phyloP scores from a whole-genome alignment of 2,888 invertebrate species.

The Tipula vernalis region DNA sequence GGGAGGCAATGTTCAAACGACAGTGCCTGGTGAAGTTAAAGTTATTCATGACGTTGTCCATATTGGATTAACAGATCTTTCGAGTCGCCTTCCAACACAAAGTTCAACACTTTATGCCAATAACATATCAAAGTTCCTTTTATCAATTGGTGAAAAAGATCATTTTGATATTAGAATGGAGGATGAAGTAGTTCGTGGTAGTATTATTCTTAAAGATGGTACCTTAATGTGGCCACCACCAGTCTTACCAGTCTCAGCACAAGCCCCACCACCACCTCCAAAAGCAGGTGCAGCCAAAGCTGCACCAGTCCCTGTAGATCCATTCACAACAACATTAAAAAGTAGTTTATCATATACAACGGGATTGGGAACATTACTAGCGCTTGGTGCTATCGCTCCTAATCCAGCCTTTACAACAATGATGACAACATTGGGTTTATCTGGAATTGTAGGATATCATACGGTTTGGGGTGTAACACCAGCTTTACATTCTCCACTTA shows the following conservation, averaged over 20 bases:
- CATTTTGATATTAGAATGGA: constrained; percentile 67
- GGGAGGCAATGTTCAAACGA: constrained; percentile 78
- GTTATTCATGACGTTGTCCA: constrained; percentile 70
- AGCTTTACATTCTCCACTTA: constrained; percentile 78
- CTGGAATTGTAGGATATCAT: constrained; percentile 52
- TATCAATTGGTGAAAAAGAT: constrained; percentile 46
- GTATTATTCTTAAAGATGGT: constrained; percentile 64
- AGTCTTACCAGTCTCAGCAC: constrained; percentile 43
- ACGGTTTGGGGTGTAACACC: constrained; percentile 73
- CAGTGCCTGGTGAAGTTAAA: constrained; percentile 60
- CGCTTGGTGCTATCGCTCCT: constrained; percentile 62
- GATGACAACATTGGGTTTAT: constrained; percentile 72
- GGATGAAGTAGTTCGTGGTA: constrained; percentile 78
- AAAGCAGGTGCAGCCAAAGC: constrained; percentile 34
- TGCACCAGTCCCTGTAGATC: constrained; percentile 41
- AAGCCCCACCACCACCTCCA: constrained; percentile 34
- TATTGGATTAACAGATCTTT: constrained; percentile 73
- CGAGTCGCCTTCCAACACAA: constrained; percentile 74
- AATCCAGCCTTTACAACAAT: constrained; percentile 76
- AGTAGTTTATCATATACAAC: constrained; percentile 53
- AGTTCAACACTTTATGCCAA: constrained; percentile 81
- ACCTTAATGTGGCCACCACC: constrained; percentile 71
- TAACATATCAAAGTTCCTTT: constrained; percentile 75
- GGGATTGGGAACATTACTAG: constrained; percentile 55
- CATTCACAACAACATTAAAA: constrained; percentile 57